Percentiles rank a stretch among this genome's conserved stretches.
phyloP scores from a whole-genome alignment of 2,797 vertebrate genomes.

The Falco biarmicus region DNA sequence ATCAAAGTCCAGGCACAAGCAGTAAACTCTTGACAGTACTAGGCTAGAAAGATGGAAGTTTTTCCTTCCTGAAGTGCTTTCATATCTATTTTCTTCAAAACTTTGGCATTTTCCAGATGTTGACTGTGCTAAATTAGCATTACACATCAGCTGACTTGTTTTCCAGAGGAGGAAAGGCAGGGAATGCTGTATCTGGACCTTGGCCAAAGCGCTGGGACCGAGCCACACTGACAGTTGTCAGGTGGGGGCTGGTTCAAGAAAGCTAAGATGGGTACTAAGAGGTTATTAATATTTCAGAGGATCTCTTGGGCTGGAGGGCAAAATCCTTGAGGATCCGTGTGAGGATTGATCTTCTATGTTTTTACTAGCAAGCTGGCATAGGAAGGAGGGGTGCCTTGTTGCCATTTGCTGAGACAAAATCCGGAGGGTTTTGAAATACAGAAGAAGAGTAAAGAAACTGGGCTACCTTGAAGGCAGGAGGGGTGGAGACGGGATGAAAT shows the following conservation, averaged over 20 bases:
- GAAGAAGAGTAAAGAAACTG: not conserved
- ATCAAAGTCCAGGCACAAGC: not conserved
- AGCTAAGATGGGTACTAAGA: not conserved
- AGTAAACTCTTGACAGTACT: not conserved
- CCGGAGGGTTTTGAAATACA: not conserved
- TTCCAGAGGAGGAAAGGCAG: not conserved
- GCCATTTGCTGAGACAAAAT: not conserved
- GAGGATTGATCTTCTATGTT: not conserved
- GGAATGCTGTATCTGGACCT: not conserved
- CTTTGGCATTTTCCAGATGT: not conserved
- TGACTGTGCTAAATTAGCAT: not conserved
- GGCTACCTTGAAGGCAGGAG: not conserved
- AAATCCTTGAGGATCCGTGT: not conserved
- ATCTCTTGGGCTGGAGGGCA: not conserved
- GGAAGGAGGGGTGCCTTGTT: not conserved
- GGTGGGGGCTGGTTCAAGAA: not conserved
- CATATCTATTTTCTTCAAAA: not conserved
- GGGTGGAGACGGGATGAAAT: not conserved
- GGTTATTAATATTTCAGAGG: not conserved
- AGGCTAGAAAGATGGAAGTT: not conserved
- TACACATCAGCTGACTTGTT: not conserved
- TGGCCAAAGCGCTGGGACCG: not conserved
- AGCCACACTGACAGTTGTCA: not conserved
- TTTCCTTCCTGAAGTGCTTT: not conserved
- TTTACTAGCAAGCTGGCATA: not conserved